These are phyloP conservation scores for Ahaetulla prasina DNA, from an alignment of 2,113 vertebrate genomes.

Conservation along the genomic window DNA sequence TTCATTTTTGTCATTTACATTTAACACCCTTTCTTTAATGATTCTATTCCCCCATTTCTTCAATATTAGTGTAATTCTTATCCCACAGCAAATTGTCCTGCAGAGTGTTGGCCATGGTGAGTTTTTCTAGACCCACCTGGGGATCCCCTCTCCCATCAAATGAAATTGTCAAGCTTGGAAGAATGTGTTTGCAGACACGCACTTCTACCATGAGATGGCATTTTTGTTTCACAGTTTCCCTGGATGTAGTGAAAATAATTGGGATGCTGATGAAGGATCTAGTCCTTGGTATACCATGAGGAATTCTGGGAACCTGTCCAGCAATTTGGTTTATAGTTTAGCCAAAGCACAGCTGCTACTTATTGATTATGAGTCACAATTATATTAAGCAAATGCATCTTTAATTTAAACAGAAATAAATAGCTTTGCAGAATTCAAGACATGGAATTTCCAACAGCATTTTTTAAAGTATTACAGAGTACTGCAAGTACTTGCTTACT, in stretches of 20 bases:
- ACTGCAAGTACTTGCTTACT: background rate
- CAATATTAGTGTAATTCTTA: too few species aligned
- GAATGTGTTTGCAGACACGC: background rate
- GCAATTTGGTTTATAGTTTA: background rate
- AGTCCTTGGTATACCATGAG: background rate
- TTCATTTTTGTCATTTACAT: too few species aligned
- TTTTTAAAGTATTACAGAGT: background rate
- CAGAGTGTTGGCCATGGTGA: too few species aligned
- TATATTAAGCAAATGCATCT: background rate
- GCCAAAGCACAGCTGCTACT: background rate
- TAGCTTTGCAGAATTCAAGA: background rate
- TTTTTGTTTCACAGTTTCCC: background rate
- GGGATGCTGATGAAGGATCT: background rate
- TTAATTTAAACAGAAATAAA: background rate
- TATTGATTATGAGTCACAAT: background rate
- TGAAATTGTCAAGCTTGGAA: background rate
- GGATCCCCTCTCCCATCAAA: background rate
- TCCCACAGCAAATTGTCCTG: too few species aligned
- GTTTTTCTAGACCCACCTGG: too few species aligned
- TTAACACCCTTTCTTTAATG: too few species aligned
- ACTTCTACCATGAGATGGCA: background rate
- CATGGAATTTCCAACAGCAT: background rate
- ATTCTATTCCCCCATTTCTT: too few species aligned
- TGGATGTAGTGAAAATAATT: too few species aligned
- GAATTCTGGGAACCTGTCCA: background rate